Evolutionary conservation across 2,797 vertebrate genomes (phyloP), one percentile per base, ranked within the genome.

Genomic region (Saxicola maurus): DNA sequence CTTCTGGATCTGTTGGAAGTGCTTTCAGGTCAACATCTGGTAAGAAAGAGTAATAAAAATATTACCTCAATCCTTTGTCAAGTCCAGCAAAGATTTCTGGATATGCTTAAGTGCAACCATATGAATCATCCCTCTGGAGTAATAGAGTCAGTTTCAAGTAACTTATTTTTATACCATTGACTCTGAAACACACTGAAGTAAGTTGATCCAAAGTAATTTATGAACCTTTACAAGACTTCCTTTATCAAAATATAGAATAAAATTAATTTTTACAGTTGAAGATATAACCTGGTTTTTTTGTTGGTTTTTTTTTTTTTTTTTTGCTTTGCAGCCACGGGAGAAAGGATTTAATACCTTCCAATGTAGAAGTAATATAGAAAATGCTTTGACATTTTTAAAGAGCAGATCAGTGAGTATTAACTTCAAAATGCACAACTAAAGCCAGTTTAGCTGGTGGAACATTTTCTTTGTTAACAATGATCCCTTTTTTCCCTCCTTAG

Each of bases 1-100:
- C 97, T 99, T 62, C 90, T 99, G 96, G 99, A 99, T 95, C 97
- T 99, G 56, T 96, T 99, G 95, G 99, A 99, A 97, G 98, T 99
- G 57, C 98, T 99, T 96, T 99, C 98, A n/a, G 98, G 98, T 60
- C 98, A 99, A 95, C 96, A 96, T 82, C 94, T 99, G 90, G 98
- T 99, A 97, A 98, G 98, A 94, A 7, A 75, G 23, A 90, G 18
- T 76, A 42, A 80, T 88, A 82, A 76, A 81, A 91, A 42, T 82
- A 86, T 67, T 87, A 71, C 56, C 60, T 83, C 67, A 76, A 0
- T 86, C 56, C 60, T 74, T 93, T 2, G 0, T 93, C 38, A 64
- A 66, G 72, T 82, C 64, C 45, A 89, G 67, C 56, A 73, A 66
- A 92, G 48, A 48, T 87, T 90, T 91, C 67, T 82, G 60, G 48